Evolutionary conservation across 2,113 vertebrate genomes (phyloP), one percentile per base, ranked within the genome.

Genomic region (Acrocephalus kingi): DNA sequence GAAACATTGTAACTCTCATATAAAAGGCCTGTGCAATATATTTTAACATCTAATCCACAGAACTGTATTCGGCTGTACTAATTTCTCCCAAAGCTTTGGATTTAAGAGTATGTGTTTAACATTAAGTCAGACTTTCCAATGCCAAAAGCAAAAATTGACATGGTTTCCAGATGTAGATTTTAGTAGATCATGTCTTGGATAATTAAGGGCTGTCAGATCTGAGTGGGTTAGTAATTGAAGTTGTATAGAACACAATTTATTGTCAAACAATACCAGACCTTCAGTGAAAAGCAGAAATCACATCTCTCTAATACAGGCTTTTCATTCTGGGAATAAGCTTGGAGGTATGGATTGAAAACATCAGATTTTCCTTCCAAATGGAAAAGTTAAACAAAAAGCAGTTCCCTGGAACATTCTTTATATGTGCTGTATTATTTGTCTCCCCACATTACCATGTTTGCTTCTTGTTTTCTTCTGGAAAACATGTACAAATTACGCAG

Each of bases 101-200:
- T 68, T 96, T 91, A 89, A 76, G 87, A 87, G 28, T 79, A 81
- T 89, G 89, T 86, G 73, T 93, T 97, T 94, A 96, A 95, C 37
- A 75, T 41, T 84, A 97, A 94, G 69, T 89, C 54, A 84, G 89
- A 77, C 56, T 95, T 96, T 96, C 80, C 96, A 90, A 76, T 68
- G 84, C 68, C 94, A 96, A 97, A 96, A 91, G 61, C 73, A 94
- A 82, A 94, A 94, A 97, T 31, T 92, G 76, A 91, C 96, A 96
- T 96, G 9, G 9, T 93, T 98, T 97, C 96, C 95, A 98, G 96
- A 97, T 96, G 96, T 94, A 97, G 90, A 55, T 97, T 95, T 96
- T 91, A 97, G 74, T 83, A 95, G 94, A 96, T 95, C 86, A 90
- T 88, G 94, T 96, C 78, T 84, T 84, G 2, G 93, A 94, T 97